Conservation (phyloP, 2,888 invertebrate species). For the Mesorhabditis belari region DNA sequence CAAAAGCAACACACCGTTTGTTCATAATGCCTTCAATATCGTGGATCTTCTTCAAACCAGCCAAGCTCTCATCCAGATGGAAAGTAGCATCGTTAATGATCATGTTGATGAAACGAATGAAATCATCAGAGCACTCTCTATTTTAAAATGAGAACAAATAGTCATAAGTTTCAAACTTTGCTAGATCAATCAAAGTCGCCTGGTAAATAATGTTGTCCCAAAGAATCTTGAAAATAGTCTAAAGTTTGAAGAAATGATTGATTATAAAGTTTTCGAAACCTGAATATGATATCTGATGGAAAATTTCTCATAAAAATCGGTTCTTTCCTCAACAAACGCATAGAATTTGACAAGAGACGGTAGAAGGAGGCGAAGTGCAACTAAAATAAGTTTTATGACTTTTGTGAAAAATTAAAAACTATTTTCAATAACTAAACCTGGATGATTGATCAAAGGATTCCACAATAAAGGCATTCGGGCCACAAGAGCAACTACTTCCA, state of each 20-base stretch:
- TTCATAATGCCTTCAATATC: conserved; percentile 77
- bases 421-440: too few species aligned
- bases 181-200: conserved; percentile 80
- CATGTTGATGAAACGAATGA: conserved; percentile 87
- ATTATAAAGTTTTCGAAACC: conserved; percentile 55
- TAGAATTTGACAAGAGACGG: conserved; percentile 94
- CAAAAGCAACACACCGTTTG: too few species aligned
- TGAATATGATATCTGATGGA: conserved; percentile 96
- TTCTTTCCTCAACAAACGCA: conserved; percentile 61
- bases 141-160: too few species aligned
- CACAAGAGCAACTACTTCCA: conserved; percentile 30
- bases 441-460: conserved; percentile 50
- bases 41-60: conserved; percentile 67
- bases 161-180: conserved; percentile 58
- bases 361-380: conserved; percentile 74
- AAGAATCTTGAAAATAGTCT: conserved; percentile 72
- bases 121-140: conserved; percentile 55
- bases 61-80: conserved; percentile 85
- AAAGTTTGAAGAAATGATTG: conserved; percentile 70
- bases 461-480: conserved; percentile 11
- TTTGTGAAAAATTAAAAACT: too few species aligned
- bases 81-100: conserved; percentile 95
- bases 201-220: conserved; percentile 85
- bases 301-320: conserved; percentile 98
- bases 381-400: conserved; percentile 71